Evolutionary conservation across 2,888 invertebrate genomes (phyloP).

Genomic region (Blastobasis lacticolella): DNA sequence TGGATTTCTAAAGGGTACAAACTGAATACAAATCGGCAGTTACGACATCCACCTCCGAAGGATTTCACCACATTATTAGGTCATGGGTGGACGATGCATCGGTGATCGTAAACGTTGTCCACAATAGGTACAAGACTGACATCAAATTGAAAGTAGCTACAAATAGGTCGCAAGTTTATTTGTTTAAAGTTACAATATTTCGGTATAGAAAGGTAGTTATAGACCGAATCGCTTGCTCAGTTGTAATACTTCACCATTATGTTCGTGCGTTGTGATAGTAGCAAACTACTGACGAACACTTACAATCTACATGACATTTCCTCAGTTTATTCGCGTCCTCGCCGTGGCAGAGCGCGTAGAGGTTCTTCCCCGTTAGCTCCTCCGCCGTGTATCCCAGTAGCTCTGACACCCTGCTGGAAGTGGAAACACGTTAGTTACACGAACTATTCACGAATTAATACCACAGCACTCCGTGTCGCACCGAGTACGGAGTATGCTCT

Average conservation of each 20-base stretch:
- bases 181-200: no score
- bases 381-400: constrained; percentile 94
- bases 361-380: constrained; percentile 93
- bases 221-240: no score
- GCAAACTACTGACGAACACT: constrained; percentile 62
- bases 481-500: no score
- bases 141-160: no score
- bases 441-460: no score
- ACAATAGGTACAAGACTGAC: background rate
- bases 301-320: constrained; percentile 96
- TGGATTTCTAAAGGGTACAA: constrained; percentile 63
- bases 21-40: constrained; percentile 64
- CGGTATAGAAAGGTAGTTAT: no score
- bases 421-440: background rate
- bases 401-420: constrained; percentile 86
- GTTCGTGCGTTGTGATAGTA: background rate
- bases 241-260: background rate
- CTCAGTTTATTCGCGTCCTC: constrained; percentile 95
- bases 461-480: no score
- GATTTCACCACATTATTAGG: constrained; percentile 71
- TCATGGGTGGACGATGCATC: constrained; percentile 51
- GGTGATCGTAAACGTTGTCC: constrained; percentile 1
- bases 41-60: constrained; percentile 53
- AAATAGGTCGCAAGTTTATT: no score
- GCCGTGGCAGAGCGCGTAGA: constrained; percentile 96